These are phyloP conservation scores for Cryptotis parvus DNA, from an alignment of 2,113 vertebrate genomes.

Conservation along the genomic window DNA sequence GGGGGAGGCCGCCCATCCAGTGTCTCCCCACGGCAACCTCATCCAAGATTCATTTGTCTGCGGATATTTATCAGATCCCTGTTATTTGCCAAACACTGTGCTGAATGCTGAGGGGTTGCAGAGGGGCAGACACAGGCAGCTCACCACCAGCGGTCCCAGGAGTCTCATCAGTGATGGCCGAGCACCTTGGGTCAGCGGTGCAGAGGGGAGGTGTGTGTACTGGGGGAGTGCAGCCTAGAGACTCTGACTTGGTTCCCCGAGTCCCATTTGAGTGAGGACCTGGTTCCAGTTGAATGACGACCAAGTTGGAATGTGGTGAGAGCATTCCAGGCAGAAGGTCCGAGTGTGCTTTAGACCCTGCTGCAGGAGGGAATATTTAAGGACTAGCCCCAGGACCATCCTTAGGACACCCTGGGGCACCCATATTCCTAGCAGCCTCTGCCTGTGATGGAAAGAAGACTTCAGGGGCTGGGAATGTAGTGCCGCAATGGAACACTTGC, in stretches of 20 bases:
- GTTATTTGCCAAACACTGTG: not conserved
- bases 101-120: not conserved
- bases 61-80: not conserved
- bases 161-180: not conserved
- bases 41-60: not conserved
- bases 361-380: not conserved
- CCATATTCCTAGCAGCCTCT: not conserved
- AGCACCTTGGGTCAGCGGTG: not conserved
- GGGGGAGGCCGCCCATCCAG: not conserved
- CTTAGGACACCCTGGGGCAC: not conserved
- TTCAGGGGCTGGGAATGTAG: not conserved
- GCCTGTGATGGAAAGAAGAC: not conserved
- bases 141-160: not conserved
- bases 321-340: not conserved
- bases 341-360: not conserved
- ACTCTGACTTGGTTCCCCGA: not conserved
- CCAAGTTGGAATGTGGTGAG: slow-evolving; percentile 15
- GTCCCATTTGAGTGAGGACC: slow-evolving; percentile 1
- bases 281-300: not conserved
- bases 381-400: not conserved
- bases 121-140: not conserved
- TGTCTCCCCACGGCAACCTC: not conserved
- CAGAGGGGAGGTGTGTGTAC: not conserved
- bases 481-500: too few species aligned
- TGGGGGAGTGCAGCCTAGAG: not conserved